Base-by-base conservation (phyloP, 2,888 invertebrate species). In the Scelioninae gen. 2 region DNA sequence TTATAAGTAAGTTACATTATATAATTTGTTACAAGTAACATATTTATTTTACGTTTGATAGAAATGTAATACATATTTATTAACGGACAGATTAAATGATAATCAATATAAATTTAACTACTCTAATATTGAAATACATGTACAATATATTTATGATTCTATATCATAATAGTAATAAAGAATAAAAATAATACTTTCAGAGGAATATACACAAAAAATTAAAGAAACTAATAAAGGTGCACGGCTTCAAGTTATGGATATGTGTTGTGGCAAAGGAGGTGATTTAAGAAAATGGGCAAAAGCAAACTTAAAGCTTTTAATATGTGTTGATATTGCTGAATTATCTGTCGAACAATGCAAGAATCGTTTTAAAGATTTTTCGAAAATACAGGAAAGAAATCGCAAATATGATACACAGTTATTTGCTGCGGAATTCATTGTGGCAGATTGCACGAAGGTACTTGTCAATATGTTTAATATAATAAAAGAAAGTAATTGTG, bases 201-300 rank as follows among this genome's bases (percentile, higher is more conserved):
- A 79, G 70, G 83, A 86, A 73, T 92, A 93, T 86, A 87, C 91
- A 80, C 90, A 88, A 75, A 92, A 90, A 85, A 89, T 91, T 45
- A 91, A 90, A 81, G 89, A 90, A 76, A 87, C 82, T 2, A 92
- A 90, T 80, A 90, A 90, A 74, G 92, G 92, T n/a, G 89, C 90
- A 58, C 89, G 91, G 0, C 79, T 94, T 25, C 89, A 90, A 68
- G 95, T 96, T 0, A 87, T 98, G 57, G 99, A 99, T 85, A 92
- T 99, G 89, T 96, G 97, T 80, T 97, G 97, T 85, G 99, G 99
- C 0, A 99, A 99, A 89, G 99, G 99, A 15, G 99, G 99, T 1
- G 99, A 99, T 86, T 88, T 99, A 31, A 89, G 94, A n/a, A 99
- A 99, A 87, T 99, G 98, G 96, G 91, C 91, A 71, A 96, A 94